A percentile compares a stretch with the other conserved stretches of the same genome.
Conservation (phyloP, 2,888 invertebrate species). For the Diogma glabrata region DNA sequence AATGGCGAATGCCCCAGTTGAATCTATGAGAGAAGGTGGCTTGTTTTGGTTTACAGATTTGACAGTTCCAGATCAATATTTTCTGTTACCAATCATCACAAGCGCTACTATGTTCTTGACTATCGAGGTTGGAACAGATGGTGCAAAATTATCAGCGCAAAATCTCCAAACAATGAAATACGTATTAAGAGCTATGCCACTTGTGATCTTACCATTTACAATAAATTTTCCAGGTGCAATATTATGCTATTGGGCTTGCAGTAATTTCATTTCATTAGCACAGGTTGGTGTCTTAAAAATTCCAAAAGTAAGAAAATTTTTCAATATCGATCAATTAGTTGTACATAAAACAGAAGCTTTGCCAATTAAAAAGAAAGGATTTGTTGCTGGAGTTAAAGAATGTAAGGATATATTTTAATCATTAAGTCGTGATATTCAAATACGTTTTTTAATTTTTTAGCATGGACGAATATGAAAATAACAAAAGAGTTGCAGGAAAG, state of each 20-base stretch:
- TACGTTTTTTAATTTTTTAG: constrained; percentile 36
- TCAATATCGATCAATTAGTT: constrained; percentile 57
- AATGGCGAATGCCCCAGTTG: constrained; percentile 86
- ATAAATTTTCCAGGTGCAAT: constrained; percentile 82
- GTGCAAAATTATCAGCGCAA: constrained; percentile 50
- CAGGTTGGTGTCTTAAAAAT: constrained; percentile 64
- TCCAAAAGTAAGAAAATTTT: constrained; percentile 59
- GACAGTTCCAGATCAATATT: constrained; percentile 82
- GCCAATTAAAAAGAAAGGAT: constrained; percentile 62
- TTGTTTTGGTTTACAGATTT: constrained; percentile 88
- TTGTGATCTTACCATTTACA: constrained; percentile 72
- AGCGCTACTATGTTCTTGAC: constrained; percentile 70
- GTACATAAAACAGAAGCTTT: constrained; percentile 44
- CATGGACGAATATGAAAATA: constrained; percentile 73
- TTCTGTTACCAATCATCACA: constrained; percentile 73
- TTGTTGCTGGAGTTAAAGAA: constrained; percentile 66
- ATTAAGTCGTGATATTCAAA: not conserved
- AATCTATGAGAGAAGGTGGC: constrained; percentile 81
- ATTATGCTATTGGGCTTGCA: constrained; percentile 80
- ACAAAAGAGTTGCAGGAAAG: constrained; percentile 66
- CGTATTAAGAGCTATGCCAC: constrained; percentile 60
- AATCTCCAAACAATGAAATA: constrained; percentile 64
- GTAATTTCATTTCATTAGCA: constrained; percentile 70
- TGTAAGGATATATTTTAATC: constrained; percentile 40
- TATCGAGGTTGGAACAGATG: constrained; percentile 72